Conservation (phyloP, 2,797 vertebrate genomes). For the Chaetodon trifasciatus region DNA sequence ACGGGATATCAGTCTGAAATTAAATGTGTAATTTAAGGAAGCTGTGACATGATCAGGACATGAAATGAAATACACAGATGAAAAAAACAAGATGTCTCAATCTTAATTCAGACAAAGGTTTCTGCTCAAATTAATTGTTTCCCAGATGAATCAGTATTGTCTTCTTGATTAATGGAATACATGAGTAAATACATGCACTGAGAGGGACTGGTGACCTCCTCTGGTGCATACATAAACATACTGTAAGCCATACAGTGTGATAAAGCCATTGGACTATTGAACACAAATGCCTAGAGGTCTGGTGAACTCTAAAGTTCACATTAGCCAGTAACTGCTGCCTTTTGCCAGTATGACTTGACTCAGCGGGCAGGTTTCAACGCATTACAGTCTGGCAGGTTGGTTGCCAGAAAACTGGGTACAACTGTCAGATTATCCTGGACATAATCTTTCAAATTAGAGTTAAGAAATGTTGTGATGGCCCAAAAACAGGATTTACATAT, state of each 20-base stretch:
- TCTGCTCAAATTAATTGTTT: neutral
- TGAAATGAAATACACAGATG: too few species aligned
- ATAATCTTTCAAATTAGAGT: neutral
- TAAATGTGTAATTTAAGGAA: neutral
- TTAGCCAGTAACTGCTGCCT: neutral
- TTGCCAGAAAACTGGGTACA: neutral
- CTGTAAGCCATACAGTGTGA: neutral
- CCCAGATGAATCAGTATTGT: neutral
- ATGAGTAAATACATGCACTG: constrained; percentile 8
- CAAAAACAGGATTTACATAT: neutral
- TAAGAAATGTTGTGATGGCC: neutral
- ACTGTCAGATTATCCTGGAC: neutral
- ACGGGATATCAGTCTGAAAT: neutral
- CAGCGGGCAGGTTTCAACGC: constrained; percentile 19
- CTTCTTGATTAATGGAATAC: constrained; percentile 24
- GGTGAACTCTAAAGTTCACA: constrained; percentile 19
- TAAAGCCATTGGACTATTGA: constrained; percentile 10
- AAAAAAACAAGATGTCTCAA: neutral
- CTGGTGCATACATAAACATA: constrained; percentile 1
- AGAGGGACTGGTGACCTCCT: constrained; percentile 12
- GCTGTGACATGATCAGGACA: too few species aligned
- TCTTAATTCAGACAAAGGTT: neutral
- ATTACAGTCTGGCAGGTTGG: neutral
- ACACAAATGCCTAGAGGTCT: constrained; percentile 25
- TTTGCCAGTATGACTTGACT: neutral